Evolutionary conservation across 2,113 vertebrate species (phyloP).

Genomic region (Himantopus leucocephalus): DNA sequence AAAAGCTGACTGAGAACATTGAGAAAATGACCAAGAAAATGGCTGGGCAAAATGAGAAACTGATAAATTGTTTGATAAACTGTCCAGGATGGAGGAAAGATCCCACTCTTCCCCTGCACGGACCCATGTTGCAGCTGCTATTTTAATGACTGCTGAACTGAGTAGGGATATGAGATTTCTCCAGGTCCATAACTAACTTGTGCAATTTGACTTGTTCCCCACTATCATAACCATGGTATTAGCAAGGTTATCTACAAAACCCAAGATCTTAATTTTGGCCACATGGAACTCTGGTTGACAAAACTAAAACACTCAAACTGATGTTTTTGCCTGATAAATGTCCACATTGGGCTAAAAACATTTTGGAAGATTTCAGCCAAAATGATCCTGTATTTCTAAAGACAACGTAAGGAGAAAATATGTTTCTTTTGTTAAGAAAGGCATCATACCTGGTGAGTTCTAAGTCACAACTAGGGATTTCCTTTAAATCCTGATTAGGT

Average conservation of each 20-base stretch:
- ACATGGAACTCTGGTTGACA: not conserved
- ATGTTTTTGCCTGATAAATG: not conserved
- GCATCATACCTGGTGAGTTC: not conserved
- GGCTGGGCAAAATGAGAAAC: too few species aligned
- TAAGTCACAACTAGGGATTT: not conserved
- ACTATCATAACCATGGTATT: rapidly evolving
- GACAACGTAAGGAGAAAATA: not conserved
- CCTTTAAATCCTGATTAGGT: not conserved
- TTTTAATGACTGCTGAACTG: not conserved
- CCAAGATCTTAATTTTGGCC: not conserved
- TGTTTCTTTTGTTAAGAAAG: not conserved
- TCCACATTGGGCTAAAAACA: not conserved
- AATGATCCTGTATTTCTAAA: not conserved
- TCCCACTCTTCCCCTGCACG: too few species aligned
- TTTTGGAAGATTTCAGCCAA: not conserved
- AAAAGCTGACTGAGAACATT: too few species aligned
- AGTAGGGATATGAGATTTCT: not conserved
- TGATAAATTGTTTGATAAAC: too few species aligned
- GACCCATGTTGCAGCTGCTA: not conserved
- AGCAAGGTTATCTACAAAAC: not conserved
- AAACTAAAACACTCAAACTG: not conserved
- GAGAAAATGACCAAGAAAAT: too few species aligned
- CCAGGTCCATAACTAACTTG: not conserved
- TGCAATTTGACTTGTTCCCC: not conserved
- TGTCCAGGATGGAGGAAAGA: too few species aligned